A percentile compares a stretch with the other conserved stretches of the same genome.
Evolutionary conservation across 1,140 invertebrate genomes (phyloP).

Genomic region (Luehdorfia chinensis): DNA sequence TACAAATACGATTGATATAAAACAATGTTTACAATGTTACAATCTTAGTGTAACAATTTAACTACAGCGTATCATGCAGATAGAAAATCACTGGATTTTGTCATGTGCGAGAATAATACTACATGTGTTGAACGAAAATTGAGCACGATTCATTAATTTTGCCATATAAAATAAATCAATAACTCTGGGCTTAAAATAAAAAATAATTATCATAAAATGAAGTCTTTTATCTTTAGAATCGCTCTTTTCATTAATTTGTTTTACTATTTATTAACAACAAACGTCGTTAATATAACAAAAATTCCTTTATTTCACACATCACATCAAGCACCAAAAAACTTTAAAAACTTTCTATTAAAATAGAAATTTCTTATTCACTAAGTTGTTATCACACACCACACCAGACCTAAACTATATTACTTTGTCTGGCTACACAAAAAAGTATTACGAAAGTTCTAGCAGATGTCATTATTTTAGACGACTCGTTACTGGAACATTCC

Average conservation of each 20-base stretch:
- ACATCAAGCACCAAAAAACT: slow-evolving; percentile 4
- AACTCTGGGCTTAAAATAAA: slow-evolving; percentile 4
- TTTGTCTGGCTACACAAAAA: background rate
- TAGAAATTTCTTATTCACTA: slow-evolving; percentile 5
- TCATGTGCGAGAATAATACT: background rate
- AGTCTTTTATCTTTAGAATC: background rate
- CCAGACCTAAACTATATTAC: slow-evolving; percentile 3
- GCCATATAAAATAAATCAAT: background rate
- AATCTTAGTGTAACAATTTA: slow-evolving; percentile 12
- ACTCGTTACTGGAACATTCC: no score
- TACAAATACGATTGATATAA: slow-evolving; percentile 54
- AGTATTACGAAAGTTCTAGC: no score
- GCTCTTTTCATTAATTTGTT: background rate
- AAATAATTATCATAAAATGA: no score
- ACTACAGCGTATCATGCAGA: slow-evolving; percentile 8
- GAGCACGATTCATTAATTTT: background rate
- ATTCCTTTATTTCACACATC: background rate
- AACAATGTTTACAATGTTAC: slow-evolving; percentile 35
- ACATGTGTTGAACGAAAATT: background rate
- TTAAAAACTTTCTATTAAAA: slow-evolving; percentile 1
- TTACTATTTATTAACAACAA: background rate
- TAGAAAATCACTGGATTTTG: slow-evolving; percentile 14
- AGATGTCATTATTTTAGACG: no score
- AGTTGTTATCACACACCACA: slow-evolving; percentile 13
- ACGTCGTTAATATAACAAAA: background rate